Evolutionary conservation across 2,797 vertebrate genomes (phyloP).

Genomic region (Pantherophis alleghaniensis): DNA sequence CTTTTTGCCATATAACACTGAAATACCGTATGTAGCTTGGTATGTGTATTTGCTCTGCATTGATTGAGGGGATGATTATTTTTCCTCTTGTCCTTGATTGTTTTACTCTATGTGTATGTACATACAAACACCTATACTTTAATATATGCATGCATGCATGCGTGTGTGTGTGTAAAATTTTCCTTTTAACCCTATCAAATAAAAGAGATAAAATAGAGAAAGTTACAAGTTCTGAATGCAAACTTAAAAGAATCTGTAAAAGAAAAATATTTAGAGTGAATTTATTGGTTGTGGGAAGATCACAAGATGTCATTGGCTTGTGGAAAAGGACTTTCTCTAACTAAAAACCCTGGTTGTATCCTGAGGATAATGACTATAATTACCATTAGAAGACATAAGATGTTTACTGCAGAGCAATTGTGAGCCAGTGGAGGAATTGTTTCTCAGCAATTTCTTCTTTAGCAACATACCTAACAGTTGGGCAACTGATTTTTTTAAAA

Average conservation of each 20-base stretch:
- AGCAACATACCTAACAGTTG: background rate
- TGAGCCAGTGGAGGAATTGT: background rate
- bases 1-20: too few relatives aligned
- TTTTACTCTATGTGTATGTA: too few relatives aligned
- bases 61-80: too few relatives aligned
- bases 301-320: background rate
- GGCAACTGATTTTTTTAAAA: too few relatives aligned
- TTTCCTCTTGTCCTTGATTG: too few relatives aligned
- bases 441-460: background rate
- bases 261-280: background rate
- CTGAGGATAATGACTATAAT: background rate
- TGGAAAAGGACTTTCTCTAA: background rate
- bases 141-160: too few relatives aligned
- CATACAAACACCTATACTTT: too few relatives aligned
- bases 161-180: background rate
- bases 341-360: background rate
- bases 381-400: background rate
- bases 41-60: too few relatives aligned
- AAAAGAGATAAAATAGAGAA: background rate
- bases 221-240: background rate
- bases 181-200: background rate
- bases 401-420: background rate
- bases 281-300: background rate
- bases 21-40: too few relatives aligned
- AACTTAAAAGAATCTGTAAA: background rate